These are phyloP conservation scores for Trematomus loennbergii DNA, from an alignment of 2,113 vertebrate species.

Conservation along the genomic window DNA sequence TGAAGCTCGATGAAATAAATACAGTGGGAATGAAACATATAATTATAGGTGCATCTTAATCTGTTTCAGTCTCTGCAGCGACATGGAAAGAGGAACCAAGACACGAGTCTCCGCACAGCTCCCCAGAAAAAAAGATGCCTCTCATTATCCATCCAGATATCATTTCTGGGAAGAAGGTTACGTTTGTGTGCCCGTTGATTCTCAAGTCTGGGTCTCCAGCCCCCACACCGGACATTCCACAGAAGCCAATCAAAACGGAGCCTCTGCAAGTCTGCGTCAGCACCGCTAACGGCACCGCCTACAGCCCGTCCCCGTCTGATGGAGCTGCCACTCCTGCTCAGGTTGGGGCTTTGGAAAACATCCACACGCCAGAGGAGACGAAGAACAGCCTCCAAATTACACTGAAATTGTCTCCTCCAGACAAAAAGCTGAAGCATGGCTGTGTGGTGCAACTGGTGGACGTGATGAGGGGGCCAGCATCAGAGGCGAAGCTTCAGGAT, in stretches of 20 bases:
- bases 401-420: slow-evolving; percentile 53
- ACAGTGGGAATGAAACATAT: not conserved
- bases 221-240: slow-evolving; percentile 1
- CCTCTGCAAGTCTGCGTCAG: slow-evolving; percentile 61
- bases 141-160: slow-evolving; percentile 37
- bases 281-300: slow-evolving; percentile 59
- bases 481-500: not conserved
- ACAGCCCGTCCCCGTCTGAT: slow-evolving; percentile 54
- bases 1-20: not conserved
- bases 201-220: slow-evolving; percentile 32
- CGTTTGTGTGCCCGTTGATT: slow-evolving; percentile 66
- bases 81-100: not conserved
- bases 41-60: not conserved
- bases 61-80: slow-evolving; percentile 35
- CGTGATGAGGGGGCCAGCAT: slow-evolving; percentile 40
- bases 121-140: slow-evolving; percentile 37
- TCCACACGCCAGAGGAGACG: slow-evolving; percentile 14
- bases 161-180: slow-evolving; percentile 17
- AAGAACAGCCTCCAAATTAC: slow-evolving; percentile 66
- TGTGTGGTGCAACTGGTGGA: slow-evolving; percentile 80
- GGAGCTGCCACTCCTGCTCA: slow-evolving; percentile 47
- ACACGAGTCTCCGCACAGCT: not conserved
- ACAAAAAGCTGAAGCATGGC: slow-evolving; percentile 63
- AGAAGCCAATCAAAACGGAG: slow-evolving; percentile 41
- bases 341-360: slow-evolving; percentile 47